Base-by-base conservation (phyloP, 2,888 invertebrate species). In the Tridacna crocea region DNA sequence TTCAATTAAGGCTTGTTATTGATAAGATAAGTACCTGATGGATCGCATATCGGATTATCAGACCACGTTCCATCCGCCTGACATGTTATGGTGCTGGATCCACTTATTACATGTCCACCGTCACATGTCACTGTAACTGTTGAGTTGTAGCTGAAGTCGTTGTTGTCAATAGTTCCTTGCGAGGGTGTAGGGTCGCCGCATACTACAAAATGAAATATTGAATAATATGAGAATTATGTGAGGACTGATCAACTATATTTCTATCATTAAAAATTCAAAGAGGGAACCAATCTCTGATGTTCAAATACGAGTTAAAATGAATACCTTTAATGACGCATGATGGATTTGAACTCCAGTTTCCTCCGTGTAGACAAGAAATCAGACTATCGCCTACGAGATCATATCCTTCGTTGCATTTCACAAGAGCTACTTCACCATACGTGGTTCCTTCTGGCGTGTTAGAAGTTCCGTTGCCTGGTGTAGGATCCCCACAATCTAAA, bases 161-260 rank as follows among this genome's bases (percentile, higher is more conserved):
- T 47, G 26, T 46, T 63, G 24, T 47, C 47, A 17, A 61, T 27
- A 19, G 6, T 13, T 22, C 61, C 61, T 4, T 61, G 12, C 61
- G n/a, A 13, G 13, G 73, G 66, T 58, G 66, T 74, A 11, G 79
- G 79, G 66, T 79, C 79, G 13, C 68, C 79, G 46, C 79, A 79
- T 47, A 78, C 82, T 82, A 24, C 22, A 24, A 73, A 26, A 58
- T 12, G 26, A 13, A 73, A 22, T 27, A 63, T n/a, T n/a, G n/a
- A n/a, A n/a, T n/a, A n/a, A n/a, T n/a, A n/a, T n/a, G n/a, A n/a
- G n/a, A n/a, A n/a, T n/a, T n/a, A n/a, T n/a, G n/a, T n/a, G n/a
- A n/a, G n/a, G n/a, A n/a, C n/a, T n/a, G n/a, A n/a, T n/a, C n/a
- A n/a, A n/a, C n/a, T n/a, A n/a, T n/a, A n/a, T n/a, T n/a, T n/a